These are phyloP conservation scores for Phainopepla nitens DNA, from an alignment of 2,113 vertebrate species.

Conservation along the genomic window DNA sequence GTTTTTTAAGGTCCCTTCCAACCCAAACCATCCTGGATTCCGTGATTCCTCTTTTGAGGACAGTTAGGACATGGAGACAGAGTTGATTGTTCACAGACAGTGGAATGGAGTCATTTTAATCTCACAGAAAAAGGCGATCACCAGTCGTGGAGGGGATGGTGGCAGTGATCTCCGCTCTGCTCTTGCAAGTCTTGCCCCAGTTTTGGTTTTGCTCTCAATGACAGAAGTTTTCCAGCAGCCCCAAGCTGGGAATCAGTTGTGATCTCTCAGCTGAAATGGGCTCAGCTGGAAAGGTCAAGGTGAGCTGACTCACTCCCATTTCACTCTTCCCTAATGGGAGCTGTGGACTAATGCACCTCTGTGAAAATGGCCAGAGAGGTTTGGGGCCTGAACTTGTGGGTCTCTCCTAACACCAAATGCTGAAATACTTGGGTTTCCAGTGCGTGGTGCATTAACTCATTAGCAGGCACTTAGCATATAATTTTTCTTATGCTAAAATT, in stretches of 20 bases:
- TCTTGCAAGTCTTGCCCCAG: background rate
- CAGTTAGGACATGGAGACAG: background rate
- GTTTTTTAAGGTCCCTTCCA: rapidly evolving
- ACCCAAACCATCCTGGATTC: background rate
- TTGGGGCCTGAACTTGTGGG: background rate
- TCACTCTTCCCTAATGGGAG: background rate
- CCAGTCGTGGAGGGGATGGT: background rate
- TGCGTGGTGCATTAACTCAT: background rate
- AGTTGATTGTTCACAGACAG: background rate
- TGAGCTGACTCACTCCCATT: background rate
- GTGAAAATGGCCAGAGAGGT: background rate
- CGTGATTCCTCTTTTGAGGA: background rate
- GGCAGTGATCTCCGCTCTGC: background rate
- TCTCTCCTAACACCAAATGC: background rate
- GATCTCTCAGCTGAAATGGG: background rate
- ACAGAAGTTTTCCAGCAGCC: background rate
- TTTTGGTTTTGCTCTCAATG: background rate
- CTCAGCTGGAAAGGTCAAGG: background rate
- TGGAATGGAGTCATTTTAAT: background rate
- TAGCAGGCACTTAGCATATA: background rate
- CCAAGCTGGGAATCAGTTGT: background rate
- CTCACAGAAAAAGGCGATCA: background rate
- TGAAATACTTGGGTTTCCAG: background rate
- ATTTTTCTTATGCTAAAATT: background rate
- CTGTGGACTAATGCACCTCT: background rate